These are phyloP conservation scores for Tetramorium bicarinatum DNA, from an alignment of 2,888 invertebrate species.

Conservation along the genomic window DNA sequence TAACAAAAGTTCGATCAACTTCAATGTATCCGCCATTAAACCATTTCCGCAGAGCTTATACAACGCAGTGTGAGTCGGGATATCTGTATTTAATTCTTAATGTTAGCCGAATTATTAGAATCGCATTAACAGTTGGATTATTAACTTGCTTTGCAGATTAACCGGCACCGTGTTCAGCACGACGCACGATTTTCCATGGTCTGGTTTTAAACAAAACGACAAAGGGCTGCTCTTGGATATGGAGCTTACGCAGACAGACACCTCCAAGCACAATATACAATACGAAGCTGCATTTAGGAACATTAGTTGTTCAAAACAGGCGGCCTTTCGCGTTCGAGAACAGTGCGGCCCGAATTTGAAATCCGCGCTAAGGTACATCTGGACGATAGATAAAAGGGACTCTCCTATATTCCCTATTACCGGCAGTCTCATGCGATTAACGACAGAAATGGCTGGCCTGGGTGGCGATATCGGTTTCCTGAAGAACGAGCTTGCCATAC, in stretches of 20 bases:
- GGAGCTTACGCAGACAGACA: conserved; percentile 88
- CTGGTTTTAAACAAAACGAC: conserved; percentile 93
- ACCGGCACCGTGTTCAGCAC: conserved; percentile 92
- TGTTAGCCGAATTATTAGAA: neutral
- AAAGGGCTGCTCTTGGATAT: conserved; percentile 93
- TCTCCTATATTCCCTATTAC: conserved; percentile 92
- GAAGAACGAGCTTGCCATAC: conserved; percentile 92
- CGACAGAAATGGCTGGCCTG: conserved; percentile 94
- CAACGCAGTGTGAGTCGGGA: conserved; percentile 89
- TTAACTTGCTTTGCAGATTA: conserved; percentile 87
- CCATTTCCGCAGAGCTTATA: conserved; percentile 92
- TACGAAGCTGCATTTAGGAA: conserved; percentile 96
- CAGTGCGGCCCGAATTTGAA: conserved; percentile 96
- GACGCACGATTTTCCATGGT: conserved; percentile 92
- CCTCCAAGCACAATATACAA: conserved; percentile 93
- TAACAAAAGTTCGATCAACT: conserved; percentile 93
- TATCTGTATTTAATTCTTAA: neutral
- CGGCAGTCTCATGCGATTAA: conserved; percentile 91
- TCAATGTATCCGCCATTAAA: conserved; percentile 93
- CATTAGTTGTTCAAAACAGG: conserved; percentile 90
- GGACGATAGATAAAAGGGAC: conserved; percentile 93
- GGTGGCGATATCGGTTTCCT: conserved; percentile 97
- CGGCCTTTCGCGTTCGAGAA: conserved; percentile 95
- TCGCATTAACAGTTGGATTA: conserved; percentile 24
- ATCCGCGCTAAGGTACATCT: conserved; percentile 93